Evolutionary conservation across 2,797 vertebrate genomes (phyloP).

Genomic region (Netta rufina): DNA sequence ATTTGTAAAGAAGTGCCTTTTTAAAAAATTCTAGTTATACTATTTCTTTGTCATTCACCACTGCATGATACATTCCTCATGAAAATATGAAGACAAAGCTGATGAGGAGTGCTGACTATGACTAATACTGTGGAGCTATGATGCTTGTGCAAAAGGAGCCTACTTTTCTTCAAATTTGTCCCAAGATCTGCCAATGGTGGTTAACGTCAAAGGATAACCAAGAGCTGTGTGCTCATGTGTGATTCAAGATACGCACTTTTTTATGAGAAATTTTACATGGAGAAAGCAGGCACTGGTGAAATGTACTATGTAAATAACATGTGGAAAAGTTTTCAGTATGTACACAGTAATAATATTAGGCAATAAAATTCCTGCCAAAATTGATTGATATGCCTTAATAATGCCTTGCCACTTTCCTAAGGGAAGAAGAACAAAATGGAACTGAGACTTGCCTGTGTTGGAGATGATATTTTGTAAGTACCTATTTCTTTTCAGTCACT

Average conservation of each 20-base stretch:
- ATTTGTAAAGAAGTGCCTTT: not conserved
- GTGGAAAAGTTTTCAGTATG: not conserved
- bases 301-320: not conserved
- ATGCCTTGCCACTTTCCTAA: constrained; percentile 23
- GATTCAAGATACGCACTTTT: constrained; percentile 15
- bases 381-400: constrained; percentile 49
- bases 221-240: constrained; percentile 14
- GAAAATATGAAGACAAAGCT: not conserved
- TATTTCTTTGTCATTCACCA: not conserved
- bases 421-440: constrained; percentile 17
- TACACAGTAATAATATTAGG: not conserved
- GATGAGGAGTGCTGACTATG: not conserved
- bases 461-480: constrained; percentile 1
- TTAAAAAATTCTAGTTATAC: not conserved
- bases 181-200: not conserved
- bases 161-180: not conserved
- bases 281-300: not conserved
- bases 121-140: not conserved
- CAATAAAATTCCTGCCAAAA: constrained; percentile 52
- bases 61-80: not conserved
- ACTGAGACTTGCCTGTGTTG: not conserved
- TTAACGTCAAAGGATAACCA: not conserved
- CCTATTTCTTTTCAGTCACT: constrained; percentile 50
- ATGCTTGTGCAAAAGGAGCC: not conserved
- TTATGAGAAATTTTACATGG: not conserved